Evolutionary conservation across 2,113 vertebrate genomes (phyloP), one percentile per base, ranked within the genome.

Genomic region (Picathartes gymnocephalus): DNA sequence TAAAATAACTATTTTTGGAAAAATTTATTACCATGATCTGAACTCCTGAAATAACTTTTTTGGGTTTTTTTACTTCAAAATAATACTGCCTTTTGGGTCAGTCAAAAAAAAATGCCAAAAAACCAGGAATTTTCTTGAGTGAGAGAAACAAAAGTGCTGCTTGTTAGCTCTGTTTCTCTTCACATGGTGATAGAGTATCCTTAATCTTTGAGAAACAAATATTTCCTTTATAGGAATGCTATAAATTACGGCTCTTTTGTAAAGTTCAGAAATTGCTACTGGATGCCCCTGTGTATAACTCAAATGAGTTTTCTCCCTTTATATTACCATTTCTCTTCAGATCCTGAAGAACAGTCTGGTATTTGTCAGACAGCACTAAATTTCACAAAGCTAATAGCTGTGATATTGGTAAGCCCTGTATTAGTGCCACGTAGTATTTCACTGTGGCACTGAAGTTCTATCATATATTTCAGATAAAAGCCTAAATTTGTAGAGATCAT

Each of bases 291-390:
- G 12, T n/a, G 15, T 79, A 30, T 74, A 90, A 79, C 61, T 92
- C 70, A 81, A 47, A 44, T 56, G 30, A 84, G 27, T 87, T 90
- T 85, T 57, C 30, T 17, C 94, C 24, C 57, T 96, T 90, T 90
- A 50, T 71, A 58, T 90, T 85, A 85, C 74, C 20, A 51, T 93
- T 88, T 92, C 42, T 90, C 70, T 93, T 96, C 70, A 80, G 35
- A 35, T 88, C 33, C 31, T 80, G 57, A 90, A 76, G 81, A 74
- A 42, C 85, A 93, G 82, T 64, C 81, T 88, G 28, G 6, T 86
- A 16, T 57, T 88, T 92, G 82, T 86, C 76, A 71, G 62, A 35
- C 42, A 72, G 68, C 37, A 53, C 85, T 92, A 88, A 74, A 92
- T 94, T 93, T 90, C 79, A 47, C 57, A 50, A n/a, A 66, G 69